Evolutionary conservation across 1,140 invertebrate species (phyloP), one percentile per base, ranked within the genome.

Genomic region (Uloborus diversus): DNA sequence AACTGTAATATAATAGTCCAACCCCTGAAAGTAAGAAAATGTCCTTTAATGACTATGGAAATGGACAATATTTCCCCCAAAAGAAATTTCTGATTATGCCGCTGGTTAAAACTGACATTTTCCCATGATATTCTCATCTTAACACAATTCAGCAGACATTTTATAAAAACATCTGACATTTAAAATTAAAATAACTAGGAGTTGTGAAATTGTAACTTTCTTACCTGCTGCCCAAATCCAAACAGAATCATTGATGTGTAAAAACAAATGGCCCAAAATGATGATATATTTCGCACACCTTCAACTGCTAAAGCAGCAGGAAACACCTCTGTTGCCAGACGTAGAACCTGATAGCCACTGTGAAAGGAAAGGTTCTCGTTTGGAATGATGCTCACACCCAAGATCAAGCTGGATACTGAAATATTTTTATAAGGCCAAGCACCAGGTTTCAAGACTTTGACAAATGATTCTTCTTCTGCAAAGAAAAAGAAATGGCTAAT

Each of bases 221-320:
- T 78, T 81, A 91, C 90, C 88, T 94, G 92, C 84, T 96, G 94
- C 2, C 93, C 93, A 27, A 97, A 89, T 0, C 94, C 94, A 84
- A 97, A 95, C 66, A 94, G 87, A 65, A 96, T 93, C 62, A 96
- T 89, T 59, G 92, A 91, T 82, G 93, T 92, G 86, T 95, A 97
- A 83, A 95, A 94, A 17, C 96, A 89, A 9, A 94, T 91, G 0
- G 93, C 92, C 94, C 94, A 96, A 84, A 94, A 93, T 14, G 93
- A 92, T 0, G 93, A 94, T 4, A 92, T 89, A 84, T 91, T 90
- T 68, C 83, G 83, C 0, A 84, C 81, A 2, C 91, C 91, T 14
- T 93, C 86, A 23, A 93, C 86, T 0, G 93, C 92, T 2, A 95
- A 87, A 2, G 93, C 93, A 0, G 94, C 92, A 0, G 95, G 95